A percentile compares a stretch with the other conserved stretches of the same genome.
Conservation (phyloP, 2,797 vertebrate species). For the Oreonectes daqikongensis region DNA sequence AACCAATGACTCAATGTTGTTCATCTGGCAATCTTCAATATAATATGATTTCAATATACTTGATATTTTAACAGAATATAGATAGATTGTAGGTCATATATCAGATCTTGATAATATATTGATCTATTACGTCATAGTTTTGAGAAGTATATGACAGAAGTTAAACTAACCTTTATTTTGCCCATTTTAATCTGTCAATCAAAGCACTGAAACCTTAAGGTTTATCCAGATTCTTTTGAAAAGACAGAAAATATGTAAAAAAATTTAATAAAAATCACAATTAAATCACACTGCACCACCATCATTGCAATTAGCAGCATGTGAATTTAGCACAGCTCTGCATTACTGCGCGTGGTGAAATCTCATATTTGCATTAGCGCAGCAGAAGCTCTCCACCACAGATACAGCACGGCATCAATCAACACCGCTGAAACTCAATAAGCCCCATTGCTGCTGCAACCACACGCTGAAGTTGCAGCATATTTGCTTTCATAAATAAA, state of each 20-base stretch:
- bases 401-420: slow-evolving; percentile 36
- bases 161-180: no score
- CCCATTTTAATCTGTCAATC: neutral
- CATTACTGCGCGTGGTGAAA: slow-evolving; percentile 10
- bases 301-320: slow-evolving; percentile 16
- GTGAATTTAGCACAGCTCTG: slow-evolving; percentile 18
- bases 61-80: no score
- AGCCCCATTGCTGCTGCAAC: slow-evolving; percentile 20
- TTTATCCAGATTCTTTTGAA: neutral
- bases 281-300: no score
- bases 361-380: slow-evolving; percentile 22
- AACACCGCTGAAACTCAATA: slow-evolving; percentile 4
- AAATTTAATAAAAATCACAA: no score
- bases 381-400: slow-evolving; percentile 9
- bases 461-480: slow-evolving; percentile 47
- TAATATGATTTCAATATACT: no score
- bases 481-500: slow-evolving; percentile 69
- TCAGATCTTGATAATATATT: no score
- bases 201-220: neutral
- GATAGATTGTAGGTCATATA: no score
- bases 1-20: no score
- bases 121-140: no score
- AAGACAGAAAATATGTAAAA: no score
- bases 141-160: no score
- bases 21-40: no score